Evolutionary conservation across 2,113 vertebrate genomes (phyloP), one percentile per base, ranked within the genome.

Genomic region (Pionites leucogaster): DNA sequence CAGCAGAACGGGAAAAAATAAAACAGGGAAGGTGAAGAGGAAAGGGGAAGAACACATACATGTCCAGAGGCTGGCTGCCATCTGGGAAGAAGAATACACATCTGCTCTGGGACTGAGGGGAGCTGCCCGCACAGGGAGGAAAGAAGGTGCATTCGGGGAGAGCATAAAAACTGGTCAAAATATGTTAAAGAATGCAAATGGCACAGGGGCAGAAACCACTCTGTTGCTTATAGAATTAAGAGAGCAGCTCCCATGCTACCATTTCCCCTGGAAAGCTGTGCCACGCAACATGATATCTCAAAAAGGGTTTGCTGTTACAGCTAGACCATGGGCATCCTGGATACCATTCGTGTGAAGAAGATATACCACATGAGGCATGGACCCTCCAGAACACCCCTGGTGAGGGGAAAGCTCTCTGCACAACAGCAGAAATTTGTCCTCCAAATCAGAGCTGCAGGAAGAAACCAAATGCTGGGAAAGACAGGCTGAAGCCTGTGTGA

Each of bases 61-160:
- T 0, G 6, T 63, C 20, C 42, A 80, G 55, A 64, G 13, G 24
- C 29, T 3, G 1, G 7, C 15, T 80, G 69, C 28, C 33, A 65
- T 33, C 7, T 1, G 4, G 24, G 55, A 65, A 60, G 22, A 76
- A 44, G 20, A 74, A 62, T 1, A 6, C 15, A 39, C 4, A 27
- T 62, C 41, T 77, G 53, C 74, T 49, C 13, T 33, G 44, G 23
- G 41, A 39, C 29, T 20, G 9, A 4, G 15, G 7, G 13, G 11
- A 81, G 42, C 0, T 1, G 60, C 19, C 24, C 12, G 19, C 4
- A 6, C 0, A 0, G 13, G 12, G 24, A 42, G 13, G 9, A 20
- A 63, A 67, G 16, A 63, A 49, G 7, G 17, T 16, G 6, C 13
- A 33, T 14, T 42, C 74, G 2, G 31, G 27, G 29, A 93, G 7